phyloP scores from a whole-genome alignment of 2,888 invertebrate species.

The Torymus texanus region DNA sequence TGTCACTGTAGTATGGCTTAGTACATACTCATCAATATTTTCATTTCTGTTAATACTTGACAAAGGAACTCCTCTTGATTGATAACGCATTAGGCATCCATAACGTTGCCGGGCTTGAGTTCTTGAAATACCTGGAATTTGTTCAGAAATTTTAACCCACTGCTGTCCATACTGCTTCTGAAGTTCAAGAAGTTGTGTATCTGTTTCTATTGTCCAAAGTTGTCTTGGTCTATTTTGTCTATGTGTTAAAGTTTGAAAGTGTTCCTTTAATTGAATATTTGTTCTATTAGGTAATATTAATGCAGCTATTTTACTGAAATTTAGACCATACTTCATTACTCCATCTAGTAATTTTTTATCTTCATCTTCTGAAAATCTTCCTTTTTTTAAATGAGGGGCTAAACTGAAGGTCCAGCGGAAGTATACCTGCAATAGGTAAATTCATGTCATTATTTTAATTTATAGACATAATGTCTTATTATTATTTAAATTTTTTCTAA shows the following conservation, averaged over 20 bases:
- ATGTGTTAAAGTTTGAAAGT: constrained; percentile 77
- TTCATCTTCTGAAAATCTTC: constrained; percentile 82
- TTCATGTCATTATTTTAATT: not conserved
- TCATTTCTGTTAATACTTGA: constrained; percentile 17
- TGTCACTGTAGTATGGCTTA: constrained; percentile 38
- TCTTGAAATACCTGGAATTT: constrained; percentile 78
- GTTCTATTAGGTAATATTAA: constrained; percentile 80
- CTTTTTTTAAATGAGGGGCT: constrained; percentile 77
- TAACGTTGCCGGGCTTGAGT: constrained; percentile 80
- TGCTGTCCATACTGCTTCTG: constrained; percentile 75
- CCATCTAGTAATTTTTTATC: constrained; percentile 81
- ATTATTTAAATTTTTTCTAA: too few relatives aligned
- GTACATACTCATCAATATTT: not conserved
- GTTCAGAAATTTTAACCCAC: constrained; percentile 77
- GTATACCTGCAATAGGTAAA: constrained; percentile 74
- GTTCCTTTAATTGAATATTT: constrained; percentile 78
- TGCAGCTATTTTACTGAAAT: constrained; percentile 78
- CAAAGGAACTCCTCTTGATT: constrained; percentile 32
- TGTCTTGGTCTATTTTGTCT: constrained; percentile 62
- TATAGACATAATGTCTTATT: too few relatives aligned
- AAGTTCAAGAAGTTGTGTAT: constrained; percentile 77
- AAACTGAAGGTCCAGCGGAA: constrained; percentile 75
- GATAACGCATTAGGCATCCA: constrained; percentile 27
- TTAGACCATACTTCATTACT: constrained; percentile 79
- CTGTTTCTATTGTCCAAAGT: constrained; percentile 81